A percentile compares a stretch with the other conserved stretches of the same genome.
Evolutionary conservation across 2,888 invertebrate species (phyloP).

Genomic region (Microdon myrmicae): DNA sequence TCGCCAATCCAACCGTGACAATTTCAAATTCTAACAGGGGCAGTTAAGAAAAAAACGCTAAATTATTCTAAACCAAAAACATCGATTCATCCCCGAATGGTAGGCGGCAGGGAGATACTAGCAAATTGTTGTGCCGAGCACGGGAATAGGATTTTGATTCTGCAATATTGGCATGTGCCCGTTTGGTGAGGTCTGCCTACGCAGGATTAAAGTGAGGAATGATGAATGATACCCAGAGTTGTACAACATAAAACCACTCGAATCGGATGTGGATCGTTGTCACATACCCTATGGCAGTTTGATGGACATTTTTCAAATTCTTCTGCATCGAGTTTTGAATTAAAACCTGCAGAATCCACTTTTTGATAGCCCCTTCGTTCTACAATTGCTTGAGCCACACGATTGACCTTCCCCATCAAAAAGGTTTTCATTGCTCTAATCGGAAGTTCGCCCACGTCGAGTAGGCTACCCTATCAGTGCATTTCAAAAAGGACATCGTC

Average conservation of each 20-base stretch:
- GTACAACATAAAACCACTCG: neutral
- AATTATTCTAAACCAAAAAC: no score
- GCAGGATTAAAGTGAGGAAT: constrained; percentile 45
- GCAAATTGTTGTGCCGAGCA: constrained; percentile 32
- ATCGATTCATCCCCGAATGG: neutral
- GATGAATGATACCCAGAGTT: constrained; percentile 26
- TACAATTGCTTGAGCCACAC: no score
- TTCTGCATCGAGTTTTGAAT: no score
- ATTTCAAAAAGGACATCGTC: no score
- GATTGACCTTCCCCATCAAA: no score
- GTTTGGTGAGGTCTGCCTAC: constrained; percentile 48
- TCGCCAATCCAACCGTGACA: constrained; percentile 54
- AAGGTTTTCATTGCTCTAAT: no score
- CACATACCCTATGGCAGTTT: constrained; percentile 8
- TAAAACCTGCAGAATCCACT: no score
- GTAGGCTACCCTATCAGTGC: no score
- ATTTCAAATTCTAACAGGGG: constrained; percentile 53
- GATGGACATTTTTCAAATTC: neutral
- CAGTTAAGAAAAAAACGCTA: constrained; percentile 43
- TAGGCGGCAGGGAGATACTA: constrained; percentile 9
- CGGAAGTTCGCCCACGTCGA: no score
- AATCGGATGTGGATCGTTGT: neutral
- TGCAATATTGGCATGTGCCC: constrained; percentile 37
- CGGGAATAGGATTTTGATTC: constrained; percentile 42
- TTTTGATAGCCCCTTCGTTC: no score